Percentiles rank a stretch among this genome's conserved stretches.
These are phyloP conservation scores for Pegea sp. DNA, from an alignment of 23 tunicate species.

Conservation along the genomic window DNA sequence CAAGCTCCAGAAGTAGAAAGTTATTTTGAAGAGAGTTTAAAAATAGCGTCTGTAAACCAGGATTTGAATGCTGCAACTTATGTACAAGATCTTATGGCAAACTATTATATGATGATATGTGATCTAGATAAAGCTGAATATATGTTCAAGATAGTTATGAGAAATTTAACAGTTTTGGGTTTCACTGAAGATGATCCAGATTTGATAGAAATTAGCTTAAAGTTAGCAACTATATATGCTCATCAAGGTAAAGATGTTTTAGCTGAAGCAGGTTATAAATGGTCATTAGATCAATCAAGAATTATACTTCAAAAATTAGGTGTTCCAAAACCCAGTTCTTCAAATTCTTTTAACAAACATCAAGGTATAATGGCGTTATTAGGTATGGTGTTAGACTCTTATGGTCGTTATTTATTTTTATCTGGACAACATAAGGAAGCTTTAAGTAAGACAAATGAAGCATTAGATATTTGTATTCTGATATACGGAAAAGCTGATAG, in stretches of 20 bases:
- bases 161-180: constrained; percentile 32
- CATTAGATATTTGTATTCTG: constrained; percentile 16
- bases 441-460: constrained; percentile 30
- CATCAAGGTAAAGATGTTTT: constrained; percentile 15
- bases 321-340: not conserved
- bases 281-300: constrained; percentile 16
- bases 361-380: constrained; percentile 15
- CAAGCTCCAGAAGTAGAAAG: too few relatives aligned
- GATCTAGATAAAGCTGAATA: constrained; percentile 16
- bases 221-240: constrained; percentile 70
- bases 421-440: constrained; percentile 12
- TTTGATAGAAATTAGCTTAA: constrained; percentile 46
- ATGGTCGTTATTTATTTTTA: constrained; percentile 46
- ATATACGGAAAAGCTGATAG: constrained; percentile 45
- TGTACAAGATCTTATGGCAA: constrained; percentile 77
- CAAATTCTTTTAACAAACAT: not conserved
- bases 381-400: constrained; percentile 85
- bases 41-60: constrained; percentile 18
- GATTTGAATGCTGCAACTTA: constrained; percentile 13
- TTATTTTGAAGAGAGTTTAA: too few relatives aligned
- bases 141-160: constrained; percentile 17
- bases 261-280: constrained; percentile 46
- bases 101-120: not conserved
- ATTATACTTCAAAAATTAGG: constrained; percentile 15
- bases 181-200: constrained; percentile 19